Base-by-base conservation (phyloP, 2,888 invertebrate genomes). In the Papilio demoleus region DNA sequence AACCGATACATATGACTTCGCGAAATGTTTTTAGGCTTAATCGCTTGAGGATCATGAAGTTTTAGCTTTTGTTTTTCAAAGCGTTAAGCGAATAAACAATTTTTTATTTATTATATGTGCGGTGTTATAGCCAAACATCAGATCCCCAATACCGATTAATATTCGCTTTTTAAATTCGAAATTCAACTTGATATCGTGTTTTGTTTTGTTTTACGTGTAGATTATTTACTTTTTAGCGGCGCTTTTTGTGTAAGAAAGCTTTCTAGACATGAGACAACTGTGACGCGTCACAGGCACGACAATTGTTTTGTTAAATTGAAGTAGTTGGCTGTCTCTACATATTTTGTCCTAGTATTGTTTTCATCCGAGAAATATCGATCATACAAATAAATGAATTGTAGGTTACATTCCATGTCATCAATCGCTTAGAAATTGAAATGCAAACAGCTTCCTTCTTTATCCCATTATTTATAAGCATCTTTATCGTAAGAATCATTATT, bases 191-290 rank as follows among this genome's bases (percentile, higher is more conserved):
- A 50, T 27, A 27, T 31, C 14, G 50, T 50, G 14, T 50, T 50
- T 50, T 27, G 50, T 50, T 50, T 50, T 19, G 24, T 50, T 27
- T 53, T 53, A 27, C 27, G 14, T 27, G 53, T 53, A 50, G 50
- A 50, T 50, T 50, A 27, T 27, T 53, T 53, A 53, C 9, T 50
- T 11, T 24, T 53, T 53, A 53, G n/a, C 14, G 50, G 19, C 8
- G 53, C 53, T 53, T 53, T 50, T 53, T 27, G 27, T 53, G 53
- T 53, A 50, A 24, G 12, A n/a, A 53, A n/a, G 53, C 53, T 53
- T 53, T 6, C n/a, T 27, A 27, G 24, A 53, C 27, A 27, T 53
- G 53, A 53, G 53, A 53, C 27, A n/a, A 27, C n/a, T 27, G 50
- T 50, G 24, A 50, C 53, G 5, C 53, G 24, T 50, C 47, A 22